phyloP scores from a whole-genome alignment of 1,140 invertebrate species.

The Bactericera cockerelli region DNA sequence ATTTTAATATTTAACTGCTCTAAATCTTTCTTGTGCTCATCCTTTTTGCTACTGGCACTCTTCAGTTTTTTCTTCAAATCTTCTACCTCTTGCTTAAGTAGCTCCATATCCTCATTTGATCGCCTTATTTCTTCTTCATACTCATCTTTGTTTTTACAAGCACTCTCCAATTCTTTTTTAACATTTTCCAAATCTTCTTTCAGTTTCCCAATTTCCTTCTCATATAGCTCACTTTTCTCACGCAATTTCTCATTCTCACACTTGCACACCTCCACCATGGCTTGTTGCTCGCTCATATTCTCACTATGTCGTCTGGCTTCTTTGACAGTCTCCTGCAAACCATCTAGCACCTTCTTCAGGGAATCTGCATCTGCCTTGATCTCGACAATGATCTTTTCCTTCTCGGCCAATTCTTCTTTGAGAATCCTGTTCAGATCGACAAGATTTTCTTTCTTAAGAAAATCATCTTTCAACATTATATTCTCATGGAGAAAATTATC shows the following conservation, averaged over 20 bases:
- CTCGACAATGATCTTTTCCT: background rate
- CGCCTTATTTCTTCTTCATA: background rate
- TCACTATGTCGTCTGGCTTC: slow-evolving; percentile 4
- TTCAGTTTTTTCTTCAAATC: background rate
- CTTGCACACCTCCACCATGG: background rate
- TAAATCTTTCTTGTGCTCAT: background rate
- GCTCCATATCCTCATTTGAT: background rate
- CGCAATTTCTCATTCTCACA: background rate
- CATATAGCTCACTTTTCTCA: background rate
- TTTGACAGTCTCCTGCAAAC: background rate
- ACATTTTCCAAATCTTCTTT: background rate
- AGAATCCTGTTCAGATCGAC: background rate
- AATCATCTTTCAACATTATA: too few species aligned
- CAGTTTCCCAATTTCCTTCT: background rate
- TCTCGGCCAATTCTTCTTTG: background rate
- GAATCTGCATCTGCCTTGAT: slow-evolving; percentile 1
- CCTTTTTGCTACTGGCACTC: background rate
- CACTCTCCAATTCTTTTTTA: background rate
- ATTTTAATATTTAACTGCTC: background rate
- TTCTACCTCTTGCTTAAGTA: background rate
- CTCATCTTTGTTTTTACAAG: background rate
- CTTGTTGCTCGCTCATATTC: background rate
- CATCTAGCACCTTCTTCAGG: background rate
- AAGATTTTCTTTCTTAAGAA: too few species aligned
- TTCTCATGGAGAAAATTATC: too few species aligned